Percentiles rank a stretch among this genome's conserved stretches.
Conservation (phyloP, 2,113 vertebrate genomes). For the Petrocephalus microphthalmus region DNA sequence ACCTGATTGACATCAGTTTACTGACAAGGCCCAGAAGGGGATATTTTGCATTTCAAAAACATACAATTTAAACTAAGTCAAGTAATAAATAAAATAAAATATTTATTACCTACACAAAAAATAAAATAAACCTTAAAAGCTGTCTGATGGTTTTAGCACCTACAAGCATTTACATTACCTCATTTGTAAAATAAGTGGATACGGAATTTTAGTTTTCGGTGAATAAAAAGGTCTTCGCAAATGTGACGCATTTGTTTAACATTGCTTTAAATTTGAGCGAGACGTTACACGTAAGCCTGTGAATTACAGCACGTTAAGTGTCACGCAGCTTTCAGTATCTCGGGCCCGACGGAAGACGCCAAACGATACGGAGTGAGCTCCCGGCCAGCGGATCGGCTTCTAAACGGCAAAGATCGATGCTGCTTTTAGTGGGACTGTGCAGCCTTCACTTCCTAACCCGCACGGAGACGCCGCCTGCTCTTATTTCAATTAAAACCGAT, state of each 20-base stretch:
- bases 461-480: neutral
- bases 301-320: neutral
- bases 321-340: neutral
- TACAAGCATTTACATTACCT: neutral
- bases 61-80: neutral
- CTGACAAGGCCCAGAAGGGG: neutral
- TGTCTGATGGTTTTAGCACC: neutral
- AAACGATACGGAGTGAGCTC: slow-evolving; percentile 28
- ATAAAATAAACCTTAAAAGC: neutral
- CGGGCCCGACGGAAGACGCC: neutral
- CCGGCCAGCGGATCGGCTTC: neutral
- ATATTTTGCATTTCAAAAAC: neutral
- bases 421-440: neutral
- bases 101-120: too few relatives aligned
- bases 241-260: neutral
- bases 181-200: neutral
- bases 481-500: neutral
- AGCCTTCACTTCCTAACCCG: neutral
- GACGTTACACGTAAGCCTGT: neutral
- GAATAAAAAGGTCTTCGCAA: neutral
- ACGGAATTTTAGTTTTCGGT: neutral
- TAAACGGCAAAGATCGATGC: neutral
- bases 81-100: neutral
- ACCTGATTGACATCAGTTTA: neutral
- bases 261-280: neutral